Conservation (phyloP, 1,140 invertebrate species). For the Caenorhabditis tropicalis region DNA sequence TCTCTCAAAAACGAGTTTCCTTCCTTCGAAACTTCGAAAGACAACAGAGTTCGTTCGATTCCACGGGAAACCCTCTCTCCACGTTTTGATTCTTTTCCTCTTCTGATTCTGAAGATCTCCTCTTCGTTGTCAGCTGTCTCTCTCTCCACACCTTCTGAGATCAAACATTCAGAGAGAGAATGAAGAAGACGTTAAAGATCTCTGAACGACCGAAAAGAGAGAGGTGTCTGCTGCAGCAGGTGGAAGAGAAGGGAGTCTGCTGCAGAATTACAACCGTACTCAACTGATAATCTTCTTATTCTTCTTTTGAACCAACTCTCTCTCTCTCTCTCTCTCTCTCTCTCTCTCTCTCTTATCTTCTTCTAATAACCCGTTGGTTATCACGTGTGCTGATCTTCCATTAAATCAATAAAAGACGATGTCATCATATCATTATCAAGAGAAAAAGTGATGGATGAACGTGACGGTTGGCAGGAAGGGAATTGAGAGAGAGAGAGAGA, state of each 20-base stretch:
- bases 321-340: too few relatives aligned
- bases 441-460: too few relatives aligned
- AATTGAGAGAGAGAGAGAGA: too few relatives aligned
- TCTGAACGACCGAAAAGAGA: slow-evolving; percentile 31
- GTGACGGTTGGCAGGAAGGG: too few relatives aligned
- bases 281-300: neutral
- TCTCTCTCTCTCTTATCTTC: too few relatives aligned
- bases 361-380: too few relatives aligned
- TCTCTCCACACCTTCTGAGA: neutral
- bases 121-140: slow-evolving; percentile 9
- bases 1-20: too few relatives aligned
- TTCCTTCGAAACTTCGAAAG: too few relatives aligned
- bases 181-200: neutral
- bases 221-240: neutral
- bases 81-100: neutral
- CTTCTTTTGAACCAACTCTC: neutral
- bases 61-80: neutral
- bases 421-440: too few relatives aligned
- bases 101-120: too few relatives aligned
- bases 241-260: neutral
- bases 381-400: too few relatives aligned
- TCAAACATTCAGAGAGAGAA: slow-evolving; percentile 10
- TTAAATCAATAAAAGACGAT: too few relatives aligned
- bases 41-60: neutral
- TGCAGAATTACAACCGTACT: neutral